Evolutionary conservation across 1,140 invertebrate genomes (phyloP), one percentile per base, ranked within the genome.

Genomic region (Listronotus oregonensis): DNA sequence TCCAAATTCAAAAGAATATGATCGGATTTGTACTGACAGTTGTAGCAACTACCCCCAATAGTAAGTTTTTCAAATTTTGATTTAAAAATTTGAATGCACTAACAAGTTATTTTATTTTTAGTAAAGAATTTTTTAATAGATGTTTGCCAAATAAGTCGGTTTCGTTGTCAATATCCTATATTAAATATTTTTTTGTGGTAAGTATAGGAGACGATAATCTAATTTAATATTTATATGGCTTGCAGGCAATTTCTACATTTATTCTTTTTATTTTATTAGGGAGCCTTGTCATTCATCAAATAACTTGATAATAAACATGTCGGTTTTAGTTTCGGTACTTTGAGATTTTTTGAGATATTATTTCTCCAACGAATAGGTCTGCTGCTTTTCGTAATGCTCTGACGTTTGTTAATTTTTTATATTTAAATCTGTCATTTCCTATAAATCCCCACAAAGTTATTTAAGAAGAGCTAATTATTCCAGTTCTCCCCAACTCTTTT

Each of bases 161-260:
- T 62, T 85, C 15, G 5, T 1, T 27, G 77, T 85, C 52, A 82
- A 79, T 21, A 80, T 27, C 21, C 21, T 27, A 79, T 52, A 80
- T 82, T 64, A 75, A 79, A 39, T 81, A 82, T 66, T 86, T 85
- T 65, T 85, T 85, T 63, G 74, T 80, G 44, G 84, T 84, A 74
- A 75, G 77, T 77, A 60, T 46, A 5, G 10, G 49, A 52, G 7
- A 27, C 21, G 21, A 27, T 3, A 27, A 27, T 17, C 46, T 15
- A 31, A 8, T 10, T 57, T 2, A 11, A 43, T 6, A 18, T 21
- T 39, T 6, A n/a, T 34, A 6, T 34, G 34, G 6, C 14, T n/a
- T n/a, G n/a, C 10, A 37, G 8, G 14, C 1, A 34, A 10, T 1
- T 18, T 27, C 2, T 57, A 11, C 6, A 34, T 2, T 32, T 52